phyloP scores from a whole-genome alignment of 2,888 invertebrate genomes.

The Drosophila anomalipes region DNA sequence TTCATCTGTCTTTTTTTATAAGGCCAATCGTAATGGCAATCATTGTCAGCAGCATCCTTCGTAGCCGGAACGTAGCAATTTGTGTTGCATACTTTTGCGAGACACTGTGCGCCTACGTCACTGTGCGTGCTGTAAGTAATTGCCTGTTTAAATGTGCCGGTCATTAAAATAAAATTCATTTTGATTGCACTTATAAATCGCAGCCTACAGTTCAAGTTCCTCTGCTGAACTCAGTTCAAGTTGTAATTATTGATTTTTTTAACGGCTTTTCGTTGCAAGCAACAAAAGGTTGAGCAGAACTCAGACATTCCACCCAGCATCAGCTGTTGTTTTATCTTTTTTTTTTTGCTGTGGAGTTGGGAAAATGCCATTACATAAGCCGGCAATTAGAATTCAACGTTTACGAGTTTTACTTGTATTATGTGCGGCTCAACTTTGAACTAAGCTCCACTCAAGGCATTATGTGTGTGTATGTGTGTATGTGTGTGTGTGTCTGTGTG shows the following conservation, averaged over 20 bases:
- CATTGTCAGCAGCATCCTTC: slow-evolving; percentile 23
- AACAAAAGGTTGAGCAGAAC: not conserved
- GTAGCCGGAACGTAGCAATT: slow-evolving; percentile 1
- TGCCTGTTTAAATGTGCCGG: slow-evolving; percentile 13
- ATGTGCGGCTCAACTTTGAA: slow-evolving; percentile 17
- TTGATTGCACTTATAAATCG: slow-evolving; percentile 11
- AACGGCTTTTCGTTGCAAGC: not conserved
- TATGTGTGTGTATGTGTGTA: slow-evolving; percentile 1
- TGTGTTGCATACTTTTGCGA: slow-evolving; percentile 52
- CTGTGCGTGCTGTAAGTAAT: slow-evolving; percentile 3
- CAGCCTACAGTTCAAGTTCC: slow-evolving; percentile 14
- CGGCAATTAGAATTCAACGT: slow-evolving; percentile 44
- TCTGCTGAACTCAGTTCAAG: not conserved
- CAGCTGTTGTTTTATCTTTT: slow-evolving; percentile 11
- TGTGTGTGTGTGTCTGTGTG: slow-evolving; percentile 17
- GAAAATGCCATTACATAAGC: slow-evolving; percentile 45
- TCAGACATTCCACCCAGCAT: not conserved
- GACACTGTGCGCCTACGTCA: slow-evolving; percentile 23
- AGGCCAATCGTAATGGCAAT: slow-evolving; percentile 22
- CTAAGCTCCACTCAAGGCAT: slow-evolving; percentile 16
- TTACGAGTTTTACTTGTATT: slow-evolving; percentile 21
- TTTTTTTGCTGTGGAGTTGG: not conserved
- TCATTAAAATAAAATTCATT: slow-evolving; percentile 49
- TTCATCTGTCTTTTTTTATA: slow-evolving; percentile 3
- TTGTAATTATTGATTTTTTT: slow-evolving; percentile 10